Conservation (phyloP, 2,797 vertebrate genomes). For the Paratrypauchen microcephalus region DNA sequence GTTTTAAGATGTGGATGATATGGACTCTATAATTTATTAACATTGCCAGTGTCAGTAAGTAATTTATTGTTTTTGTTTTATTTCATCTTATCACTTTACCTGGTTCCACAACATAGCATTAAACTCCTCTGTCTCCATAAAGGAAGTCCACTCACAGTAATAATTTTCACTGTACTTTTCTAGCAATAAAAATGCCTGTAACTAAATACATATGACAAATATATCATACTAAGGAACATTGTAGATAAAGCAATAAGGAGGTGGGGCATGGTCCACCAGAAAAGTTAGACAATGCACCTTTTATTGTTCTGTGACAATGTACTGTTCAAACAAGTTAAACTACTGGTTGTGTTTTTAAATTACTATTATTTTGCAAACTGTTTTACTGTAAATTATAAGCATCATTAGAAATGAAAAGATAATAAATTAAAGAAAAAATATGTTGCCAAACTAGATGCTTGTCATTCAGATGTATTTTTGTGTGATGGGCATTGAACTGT, state of each 20-base stretch:
- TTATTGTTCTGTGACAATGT: background rate
- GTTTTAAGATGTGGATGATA: slow-evolving; percentile 12
- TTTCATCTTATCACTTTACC: background rate
- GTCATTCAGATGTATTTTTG: background rate
- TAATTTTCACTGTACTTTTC: no score
- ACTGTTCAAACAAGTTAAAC: background rate
- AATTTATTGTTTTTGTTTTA: background rate
- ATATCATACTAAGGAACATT: no score
- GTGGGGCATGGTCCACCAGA: no score
- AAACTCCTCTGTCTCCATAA: no score
- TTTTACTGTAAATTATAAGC: background rate
- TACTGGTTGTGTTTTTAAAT: background rate
- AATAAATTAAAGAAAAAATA: background rate
- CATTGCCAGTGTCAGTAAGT: background rate
- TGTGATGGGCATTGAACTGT: background rate
- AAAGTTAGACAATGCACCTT: no score
- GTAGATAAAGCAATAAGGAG: no score
- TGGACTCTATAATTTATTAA: slow-evolving; percentile 40
- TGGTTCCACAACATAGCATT: no score
- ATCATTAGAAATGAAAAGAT: background rate
- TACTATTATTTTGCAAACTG: background rate
- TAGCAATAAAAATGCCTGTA: no score
- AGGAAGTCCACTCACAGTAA: no score
- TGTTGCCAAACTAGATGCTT: slow-evolving; percentile 8
- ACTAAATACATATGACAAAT: no score